Evolutionary conservation across 1,140 invertebrate species (phyloP), one percentile per base, ranked within the genome.

Genomic region (Bombus balteatus): DNA sequence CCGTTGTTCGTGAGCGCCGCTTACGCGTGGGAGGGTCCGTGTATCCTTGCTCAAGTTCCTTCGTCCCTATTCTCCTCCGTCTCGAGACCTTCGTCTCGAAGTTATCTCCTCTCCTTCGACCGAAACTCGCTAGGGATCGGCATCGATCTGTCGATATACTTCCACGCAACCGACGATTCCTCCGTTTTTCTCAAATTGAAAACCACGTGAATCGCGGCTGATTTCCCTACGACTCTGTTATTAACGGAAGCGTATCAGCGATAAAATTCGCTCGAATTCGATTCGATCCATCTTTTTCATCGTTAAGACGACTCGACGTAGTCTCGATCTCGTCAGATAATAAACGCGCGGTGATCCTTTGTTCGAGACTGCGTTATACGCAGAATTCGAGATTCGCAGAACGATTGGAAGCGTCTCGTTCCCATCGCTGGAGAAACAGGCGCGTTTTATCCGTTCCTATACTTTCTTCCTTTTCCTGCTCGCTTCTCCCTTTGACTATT

Each of bases 11-110:
- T 18, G 75, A 62, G 43, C 83, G 43, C 22, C 70, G n/a, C 13
- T 77, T 53, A 43, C 32, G 88, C 79, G 88, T 88, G 73, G 87
- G 83, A 89, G 75, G 88, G 80, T 88, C 75, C 79, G 28, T 53
- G 73, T 76, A 86, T 89, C 83, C 88, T 88, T 77, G 43, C 65
- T 47, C 57, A 13, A 34, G 68, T 39, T 66, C 57, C 75, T 72
- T 79, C 74, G 41, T 53, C 18, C n/a, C 37, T 28, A 8, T 70
- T 32, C 76, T 28, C n/a, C 39, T 1, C n/a, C n/a, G 57, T 37
- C 53, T 47, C 66, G 47, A 70, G 59, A 10, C 28, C 32, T 68
- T 53, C 47, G 9, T 32, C 15, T 39, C 72, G 3, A 59, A 28
- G 53, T 70, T 62, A 39, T 62, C 72, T 37, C 66, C 47, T 37